These are phyloP conservation scores for Phrynocephalus vlangalii DNA, from an alignment of 2,797 vertebrate species.

Conservation along the genomic window DNA sequence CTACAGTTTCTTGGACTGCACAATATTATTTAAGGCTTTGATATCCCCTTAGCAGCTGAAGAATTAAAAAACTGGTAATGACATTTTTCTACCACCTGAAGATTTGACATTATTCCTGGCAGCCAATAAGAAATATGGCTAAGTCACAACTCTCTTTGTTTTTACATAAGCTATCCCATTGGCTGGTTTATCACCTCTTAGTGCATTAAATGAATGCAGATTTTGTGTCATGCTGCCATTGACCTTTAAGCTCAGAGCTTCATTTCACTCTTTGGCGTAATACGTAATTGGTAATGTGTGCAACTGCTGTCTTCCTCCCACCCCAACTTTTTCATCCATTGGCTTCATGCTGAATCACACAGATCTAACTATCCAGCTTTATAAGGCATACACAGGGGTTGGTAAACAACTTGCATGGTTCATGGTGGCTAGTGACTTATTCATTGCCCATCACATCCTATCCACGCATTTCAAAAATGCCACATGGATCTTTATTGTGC, in stretches of 20 bases:
- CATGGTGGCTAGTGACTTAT: not conserved
- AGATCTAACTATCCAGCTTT: not conserved
- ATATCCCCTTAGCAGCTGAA: not conserved
- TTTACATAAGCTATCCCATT: constrained; percentile 59
- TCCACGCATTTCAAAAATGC: not conserved
- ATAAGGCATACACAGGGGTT: not conserved
- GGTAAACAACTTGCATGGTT: not conserved
- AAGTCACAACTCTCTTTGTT: not conserved
- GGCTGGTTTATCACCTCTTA: constrained; percentile 52
- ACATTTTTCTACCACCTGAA: constrained; percentile 13
- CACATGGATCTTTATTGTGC: not conserved
- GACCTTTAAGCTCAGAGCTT: constrained; percentile 66
- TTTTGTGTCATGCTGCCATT: constrained; percentile 54
- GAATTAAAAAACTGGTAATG: constrained; percentile 16
- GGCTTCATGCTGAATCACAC: not conserved
- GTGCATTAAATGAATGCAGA: constrained; percentile 60
- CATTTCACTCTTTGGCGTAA: constrained; percentile 28
- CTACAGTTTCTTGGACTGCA: not conserved
- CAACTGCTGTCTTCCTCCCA: constrained; percentile 2
- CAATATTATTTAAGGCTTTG: constrained; percentile 2
- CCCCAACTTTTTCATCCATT: rapidly evolving
- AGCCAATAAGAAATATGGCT: not conserved
- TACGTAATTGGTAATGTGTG: not conserved
- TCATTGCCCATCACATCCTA: not conserved
- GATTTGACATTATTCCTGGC: constrained; percentile 10